A percentile compares a stretch with the other conserved stretches of the same genome.
These are phyloP conservation scores for Myoxocephalus aenaeus DNA, from an alignment of 2,797 vertebrate species.

Conservation along the genomic window DNA sequence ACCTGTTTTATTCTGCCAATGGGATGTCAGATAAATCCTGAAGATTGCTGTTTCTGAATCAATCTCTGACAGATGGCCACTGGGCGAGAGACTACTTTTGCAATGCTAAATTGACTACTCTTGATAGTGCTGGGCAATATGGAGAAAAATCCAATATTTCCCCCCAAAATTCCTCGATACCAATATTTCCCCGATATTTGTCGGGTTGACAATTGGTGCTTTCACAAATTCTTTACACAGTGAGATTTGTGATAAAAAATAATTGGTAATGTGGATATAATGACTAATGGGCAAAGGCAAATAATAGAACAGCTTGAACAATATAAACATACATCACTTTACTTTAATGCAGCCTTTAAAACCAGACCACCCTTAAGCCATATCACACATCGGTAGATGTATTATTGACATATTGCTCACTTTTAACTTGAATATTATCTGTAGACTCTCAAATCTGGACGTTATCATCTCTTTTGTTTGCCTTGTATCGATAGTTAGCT, in stretches of 20 bases:
- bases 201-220: background rate
- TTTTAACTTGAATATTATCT: background rate
- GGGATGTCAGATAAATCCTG: background rate
- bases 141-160: background rate
- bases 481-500: background rate
- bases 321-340: background rate
- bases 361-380: no score
- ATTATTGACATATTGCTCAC: background rate
- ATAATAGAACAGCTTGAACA: background rate
- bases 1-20: background rate
- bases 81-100: background rate
- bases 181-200: background rate
- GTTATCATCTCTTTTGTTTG: background rate
- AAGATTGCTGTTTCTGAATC: background rate
- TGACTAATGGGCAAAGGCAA: background rate
- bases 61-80: background rate
- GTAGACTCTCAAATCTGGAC: background rate
- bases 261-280: background rate
- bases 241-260: background rate
- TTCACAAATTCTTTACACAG: background rate
- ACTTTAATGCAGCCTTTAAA: background rate
- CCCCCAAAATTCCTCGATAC: background rate
- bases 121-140: no score
- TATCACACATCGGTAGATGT: no score
- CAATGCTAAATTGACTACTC: background rate